These are phyloP conservation scores for Cydia strobilella DNA, from an alignment of 1,140 invertebrate species.

Conservation along the genomic window DNA sequence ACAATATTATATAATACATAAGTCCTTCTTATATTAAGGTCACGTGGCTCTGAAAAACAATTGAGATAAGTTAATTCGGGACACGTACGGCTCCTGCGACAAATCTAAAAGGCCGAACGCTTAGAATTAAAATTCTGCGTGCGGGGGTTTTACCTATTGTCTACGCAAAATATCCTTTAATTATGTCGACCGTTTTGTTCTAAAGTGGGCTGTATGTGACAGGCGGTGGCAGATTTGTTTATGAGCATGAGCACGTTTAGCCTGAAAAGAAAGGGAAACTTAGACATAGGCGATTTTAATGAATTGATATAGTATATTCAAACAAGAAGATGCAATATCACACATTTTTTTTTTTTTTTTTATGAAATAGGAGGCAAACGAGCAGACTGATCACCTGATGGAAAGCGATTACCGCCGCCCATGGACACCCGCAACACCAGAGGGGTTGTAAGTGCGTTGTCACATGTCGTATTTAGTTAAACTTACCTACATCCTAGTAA, in stretches of 20 bases:
- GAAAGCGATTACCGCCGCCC: no score
- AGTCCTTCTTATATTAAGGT: not conserved
- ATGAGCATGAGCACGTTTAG: not conserved
- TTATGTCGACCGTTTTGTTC: conserved; percentile 42
- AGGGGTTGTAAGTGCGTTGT: no score
- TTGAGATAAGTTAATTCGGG: conserved; percentile 44
- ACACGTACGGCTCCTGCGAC: conserved; percentile 52
- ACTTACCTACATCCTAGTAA: no score
- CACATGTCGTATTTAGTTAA: no score
- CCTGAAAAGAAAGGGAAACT: not conserved
- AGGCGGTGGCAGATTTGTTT: not conserved
- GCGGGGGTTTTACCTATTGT: conserved; percentile 60
- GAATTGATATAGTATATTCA: no score
- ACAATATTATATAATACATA: not conserved
- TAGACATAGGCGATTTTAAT: no score
- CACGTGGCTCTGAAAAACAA: conserved; percentile 8
- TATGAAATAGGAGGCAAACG: no score
- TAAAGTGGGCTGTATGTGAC: not conserved
- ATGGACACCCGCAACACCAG: no score
- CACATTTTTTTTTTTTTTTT: no score
- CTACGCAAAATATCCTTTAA: conserved; percentile 63
- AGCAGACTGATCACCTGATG: no score
- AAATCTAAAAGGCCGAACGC: conserved; percentile 60
- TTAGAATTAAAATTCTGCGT: conserved; percentile 64
- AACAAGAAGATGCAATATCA: no score